Evolutionary conservation across 2,113 vertebrate species (phyloP).

Genomic region (Microcebus jonahi): DNA sequence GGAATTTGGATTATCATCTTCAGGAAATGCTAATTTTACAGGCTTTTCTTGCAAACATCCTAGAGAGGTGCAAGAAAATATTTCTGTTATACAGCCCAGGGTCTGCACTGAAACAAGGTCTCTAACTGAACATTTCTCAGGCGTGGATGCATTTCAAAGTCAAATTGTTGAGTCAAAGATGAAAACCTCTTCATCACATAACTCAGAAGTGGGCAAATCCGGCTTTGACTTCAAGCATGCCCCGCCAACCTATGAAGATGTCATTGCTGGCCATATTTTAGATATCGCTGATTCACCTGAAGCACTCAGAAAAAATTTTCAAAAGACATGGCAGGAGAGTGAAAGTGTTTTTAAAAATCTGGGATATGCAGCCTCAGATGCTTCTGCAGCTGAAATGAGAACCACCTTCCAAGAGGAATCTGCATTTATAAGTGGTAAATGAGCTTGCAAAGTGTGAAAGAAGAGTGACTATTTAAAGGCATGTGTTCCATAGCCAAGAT

Average conservation of each 20-base stretch:
- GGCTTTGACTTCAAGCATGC: constrained; percentile 82
- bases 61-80: constrained; percentile 67
- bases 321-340: constrained; percentile 91
- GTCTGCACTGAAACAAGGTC: constrained; percentile 83
- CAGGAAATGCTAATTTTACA: constrained; percentile 77
- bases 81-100: constrained; percentile 65
- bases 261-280: constrained; percentile 88
- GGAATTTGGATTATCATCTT: constrained; percentile 78
- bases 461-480: constrained; percentile 63
- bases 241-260: constrained; percentile 93
- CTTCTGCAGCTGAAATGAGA: constrained; percentile 81
- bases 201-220: constrained; percentile 81
- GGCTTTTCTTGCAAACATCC: constrained; percentile 77
- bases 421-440: constrained; percentile 87
- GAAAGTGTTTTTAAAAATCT: constrained; percentile 90
- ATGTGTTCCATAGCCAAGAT: not conserved
- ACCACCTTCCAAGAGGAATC: constrained; percentile 84
- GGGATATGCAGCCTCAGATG: constrained; percentile 87
- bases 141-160: constrained; percentile 85
- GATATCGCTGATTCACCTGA: constrained; percentile 86
- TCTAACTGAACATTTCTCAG: constrained; percentile 84
- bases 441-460: constrained; percentile 82
- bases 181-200: constrained; percentile 77
- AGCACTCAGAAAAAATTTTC: constrained; percentile 89
- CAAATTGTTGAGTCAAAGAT: constrained; percentile 82